Percentiles rank a stretch among this genome's conserved stretches.
Evolutionary conservation across 2,888 invertebrate genomes (phyloP).

Genomic region (Folsomia candida): DNA sequence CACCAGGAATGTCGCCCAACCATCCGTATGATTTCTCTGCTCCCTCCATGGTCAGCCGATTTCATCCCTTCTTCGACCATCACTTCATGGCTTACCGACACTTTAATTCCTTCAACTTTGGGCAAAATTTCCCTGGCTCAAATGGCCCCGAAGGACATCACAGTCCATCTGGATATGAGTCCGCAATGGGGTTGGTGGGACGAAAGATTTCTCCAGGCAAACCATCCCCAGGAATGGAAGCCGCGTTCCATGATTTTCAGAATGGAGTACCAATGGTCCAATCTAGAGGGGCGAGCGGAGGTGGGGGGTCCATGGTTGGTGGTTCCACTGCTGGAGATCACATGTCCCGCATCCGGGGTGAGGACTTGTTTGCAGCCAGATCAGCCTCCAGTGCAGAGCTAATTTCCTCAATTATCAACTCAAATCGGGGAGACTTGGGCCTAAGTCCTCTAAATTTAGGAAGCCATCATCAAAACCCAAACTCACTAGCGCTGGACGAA

Average conservation of each 20-base stretch:
- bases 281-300: constrained; percentile 21
- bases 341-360: constrained; percentile 36
- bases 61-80: constrained; percentile 47
- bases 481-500: constrained; percentile 60
- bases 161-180: constrained; percentile 39
- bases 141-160: constrained; percentile 16
- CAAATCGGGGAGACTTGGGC: constrained; percentile 45
- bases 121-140: constrained; percentile 34
- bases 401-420: constrained; percentile 48
- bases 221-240: constrained; percentile 41
- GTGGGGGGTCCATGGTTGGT: constrained; percentile 15
- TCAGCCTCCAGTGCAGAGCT: constrained; percentile 47
- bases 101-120: constrained; percentile 48
- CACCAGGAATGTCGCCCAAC: constrained; percentile 43
- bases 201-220: constrained; percentile 41
- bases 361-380: constrained; percentile 41
- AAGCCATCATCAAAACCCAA: constrained; percentile 36
- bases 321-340: constrained; percentile 28
- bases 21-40: constrained; percentile 45
- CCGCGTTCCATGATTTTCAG: constrained; percentile 48
- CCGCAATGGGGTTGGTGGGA: constrained; percentile 36
- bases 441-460: constrained; percentile 46
- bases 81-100: constrained; percentile 50
- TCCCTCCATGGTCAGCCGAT: constrained; percentile 45
- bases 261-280: constrained; percentile 38